Base-by-base conservation (phyloP, 2,888 invertebrate genomes). In the Hedychridium roseum region DNA sequence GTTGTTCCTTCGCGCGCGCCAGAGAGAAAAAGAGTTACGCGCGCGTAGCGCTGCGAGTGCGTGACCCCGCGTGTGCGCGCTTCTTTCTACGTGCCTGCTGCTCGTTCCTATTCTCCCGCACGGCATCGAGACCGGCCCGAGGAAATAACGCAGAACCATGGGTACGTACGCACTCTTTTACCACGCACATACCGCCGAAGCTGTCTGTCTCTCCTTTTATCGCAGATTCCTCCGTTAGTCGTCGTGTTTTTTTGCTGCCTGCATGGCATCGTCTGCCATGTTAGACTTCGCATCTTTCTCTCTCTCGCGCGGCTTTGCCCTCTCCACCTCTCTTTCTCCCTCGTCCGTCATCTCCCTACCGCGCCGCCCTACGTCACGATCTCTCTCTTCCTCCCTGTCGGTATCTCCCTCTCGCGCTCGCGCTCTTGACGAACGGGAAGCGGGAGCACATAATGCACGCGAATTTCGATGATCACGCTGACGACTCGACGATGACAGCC, bases 231-330 rank as follows among this genome's bases (percentile, higher is more conserved):
- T 12, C 41, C 41, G 45, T 53, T 63, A 53, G 50, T 56, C n/a
- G n/a, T 49, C 60, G 57, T 63, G 64, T 60, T 63, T 63, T 57
- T 53, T 61, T 63, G 52, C 60, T 57, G 64, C 64, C 64, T 57
- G 57, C 62, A 55, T 50, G 60, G 57, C 57, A 62, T 54, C 54
- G 61, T 50, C 58, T 64, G 60, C 64, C 63, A 61, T 64, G 55
- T 64, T 64, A 58, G 50, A 61, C 58, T 64, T 17, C 61, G 54
- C 57, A 50, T 54, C 51, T 52, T 46, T 57, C 47, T 50, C 39
- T 52, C 52, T 43, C 28, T 48, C 39, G 47, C 47, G 17, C 16
- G n/a, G 16, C 17, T 21, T 36, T 48, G 37, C 35, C 36, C 30
- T 43, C 20, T 28, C 28, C n/a, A 27, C 37, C 45, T 39, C 30